Evolutionary conservation across 2,888 invertebrate species (phyloP).

Genomic region (Pterostichus madidus): DNA sequence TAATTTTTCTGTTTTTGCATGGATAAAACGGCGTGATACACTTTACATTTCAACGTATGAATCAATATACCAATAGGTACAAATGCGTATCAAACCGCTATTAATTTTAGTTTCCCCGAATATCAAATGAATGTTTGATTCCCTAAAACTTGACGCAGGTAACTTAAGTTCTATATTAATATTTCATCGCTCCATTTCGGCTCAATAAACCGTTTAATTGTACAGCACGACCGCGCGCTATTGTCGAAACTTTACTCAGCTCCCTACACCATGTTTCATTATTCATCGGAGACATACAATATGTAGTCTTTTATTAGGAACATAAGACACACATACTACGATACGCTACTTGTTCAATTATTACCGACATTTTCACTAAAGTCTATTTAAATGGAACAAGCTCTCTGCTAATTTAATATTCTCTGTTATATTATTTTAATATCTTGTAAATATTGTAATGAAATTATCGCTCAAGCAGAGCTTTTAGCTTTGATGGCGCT

Average conservation of each 20-base stretch:
- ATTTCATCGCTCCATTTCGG: constrained; percentile 19
- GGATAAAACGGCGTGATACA: no score
- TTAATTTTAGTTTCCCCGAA: no score
- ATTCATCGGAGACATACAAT: constrained; percentile 14
- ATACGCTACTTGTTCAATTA: not conserved
- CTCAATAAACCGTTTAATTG: constrained; percentile 49
- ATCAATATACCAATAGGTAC: no score
- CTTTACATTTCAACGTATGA: no score
- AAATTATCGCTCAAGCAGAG: no score
- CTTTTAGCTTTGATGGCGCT: no score
- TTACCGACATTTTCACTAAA: constrained; percentile 33
- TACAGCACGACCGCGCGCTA: constrained; percentile 8
- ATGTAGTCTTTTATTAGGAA: constrained; percentile 29
- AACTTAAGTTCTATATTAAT: not conserved
- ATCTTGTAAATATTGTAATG: no score
- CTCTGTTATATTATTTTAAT: not conserved
- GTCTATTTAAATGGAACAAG: not conserved
- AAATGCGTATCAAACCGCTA: no score
- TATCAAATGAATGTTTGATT: no score
- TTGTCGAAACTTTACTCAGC: constrained; percentile 9
- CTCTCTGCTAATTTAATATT: not conserved
- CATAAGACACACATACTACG: no score
- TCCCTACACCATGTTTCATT: not conserved
- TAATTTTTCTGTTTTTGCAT: no score
- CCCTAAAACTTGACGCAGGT: no score